Percentiles rank a stretch among this genome's conserved stretches.
These are phyloP conservation scores for Microplitis demolitor DNA, from an alignment of 1,140 invertebrate species.

Conservation along the genomic window DNA sequence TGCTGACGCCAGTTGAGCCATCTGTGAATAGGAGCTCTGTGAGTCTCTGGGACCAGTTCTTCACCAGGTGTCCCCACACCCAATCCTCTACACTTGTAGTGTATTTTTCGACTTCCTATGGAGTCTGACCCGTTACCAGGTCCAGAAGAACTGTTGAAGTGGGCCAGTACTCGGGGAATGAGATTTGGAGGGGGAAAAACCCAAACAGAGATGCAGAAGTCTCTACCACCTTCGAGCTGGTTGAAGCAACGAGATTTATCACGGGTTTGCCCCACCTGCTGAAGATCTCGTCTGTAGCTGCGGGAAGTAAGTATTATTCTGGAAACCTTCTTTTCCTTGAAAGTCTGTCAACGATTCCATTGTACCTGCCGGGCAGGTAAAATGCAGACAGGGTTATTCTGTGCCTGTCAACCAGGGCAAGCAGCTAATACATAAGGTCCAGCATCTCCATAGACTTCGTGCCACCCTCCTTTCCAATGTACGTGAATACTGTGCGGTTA, in stretches of 20 bases:
- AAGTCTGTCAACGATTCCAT: conserved; percentile 41
- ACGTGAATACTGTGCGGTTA: conserved; percentile 33
- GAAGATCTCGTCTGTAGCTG: conserved; percentile 34
- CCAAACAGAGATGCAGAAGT: conserved; percentile 38
- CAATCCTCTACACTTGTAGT: too few relatives aligned
- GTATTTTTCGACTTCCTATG: too few relatives aligned
- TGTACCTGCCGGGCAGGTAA: conserved; percentile 41
- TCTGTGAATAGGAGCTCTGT: conserved; percentile 8
- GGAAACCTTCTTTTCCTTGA: conserved; percentile 38
- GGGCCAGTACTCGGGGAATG: too few relatives aligned
- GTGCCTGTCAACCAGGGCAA: conserved; percentile 34
- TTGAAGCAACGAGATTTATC: conserved; percentile 48
- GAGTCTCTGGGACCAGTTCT: conserved; percentile 6
- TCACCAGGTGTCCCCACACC: too few relatives aligned
- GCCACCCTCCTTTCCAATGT: conserved; percentile 48
- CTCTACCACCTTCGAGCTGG: conserved; percentile 38
- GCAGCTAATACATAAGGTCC: conserved; percentile 38
- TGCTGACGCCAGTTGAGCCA: conserved; percentile 46
- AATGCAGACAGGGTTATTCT: conserved; percentile 36
- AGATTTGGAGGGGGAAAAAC: too few relatives aligned
- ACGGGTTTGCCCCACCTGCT: conserved; percentile 41
- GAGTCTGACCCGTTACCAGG: conserved; percentile 2
- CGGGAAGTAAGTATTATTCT: conserved; percentile 47
- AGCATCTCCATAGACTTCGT: conserved; percentile 42
- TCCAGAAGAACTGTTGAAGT: conserved; percentile 2